These are phyloP conservation scores for Chaenocephalus aceratus DNA, from an alignment of 2,113 vertebrate genomes.

Conservation along the genomic window DNA sequence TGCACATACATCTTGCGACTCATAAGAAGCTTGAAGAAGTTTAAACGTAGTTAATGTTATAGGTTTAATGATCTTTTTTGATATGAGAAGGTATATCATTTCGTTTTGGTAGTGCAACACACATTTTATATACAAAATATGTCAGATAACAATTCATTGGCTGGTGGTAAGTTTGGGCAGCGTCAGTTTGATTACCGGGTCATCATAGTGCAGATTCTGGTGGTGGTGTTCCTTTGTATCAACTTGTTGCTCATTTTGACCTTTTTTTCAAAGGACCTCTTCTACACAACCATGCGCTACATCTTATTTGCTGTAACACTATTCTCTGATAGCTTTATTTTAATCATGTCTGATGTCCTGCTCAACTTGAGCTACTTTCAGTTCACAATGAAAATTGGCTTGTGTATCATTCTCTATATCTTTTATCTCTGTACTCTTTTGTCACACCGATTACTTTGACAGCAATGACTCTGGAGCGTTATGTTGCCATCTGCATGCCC, in stretches of 20 bases:
- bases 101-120: too few species aligned
- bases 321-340: constrained; percentile 49
- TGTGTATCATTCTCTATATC: constrained; percentile 31
- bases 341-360: constrained; percentile 41
- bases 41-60: too few species aligned
- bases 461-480: constrained; percentile 72
- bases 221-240: constrained; percentile 50
- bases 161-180: not conserved
- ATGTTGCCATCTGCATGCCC: constrained; percentile 69
- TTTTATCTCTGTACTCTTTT: constrained; percentile 1
- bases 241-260: constrained; percentile 46
- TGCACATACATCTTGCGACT: too few species aligned
- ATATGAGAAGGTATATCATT: too few species aligned
- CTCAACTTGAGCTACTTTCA: not conserved
- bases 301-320: constrained; percentile 67
- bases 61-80: too few species aligned
- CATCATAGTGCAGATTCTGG: constrained; percentile 50
- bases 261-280: constrained; percentile 58
- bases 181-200: not conserved
- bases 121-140: constrained; percentile 6
- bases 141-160: constrained; percentile 12
- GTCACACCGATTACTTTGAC: constrained; percentile 60
- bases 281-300: constrained; percentile 67
- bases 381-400: not conserved
- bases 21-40: too few species aligned